phyloP scores from a whole-genome alignment of 1,140 invertebrate genomes.

The Adelges cooleyi region DNA sequence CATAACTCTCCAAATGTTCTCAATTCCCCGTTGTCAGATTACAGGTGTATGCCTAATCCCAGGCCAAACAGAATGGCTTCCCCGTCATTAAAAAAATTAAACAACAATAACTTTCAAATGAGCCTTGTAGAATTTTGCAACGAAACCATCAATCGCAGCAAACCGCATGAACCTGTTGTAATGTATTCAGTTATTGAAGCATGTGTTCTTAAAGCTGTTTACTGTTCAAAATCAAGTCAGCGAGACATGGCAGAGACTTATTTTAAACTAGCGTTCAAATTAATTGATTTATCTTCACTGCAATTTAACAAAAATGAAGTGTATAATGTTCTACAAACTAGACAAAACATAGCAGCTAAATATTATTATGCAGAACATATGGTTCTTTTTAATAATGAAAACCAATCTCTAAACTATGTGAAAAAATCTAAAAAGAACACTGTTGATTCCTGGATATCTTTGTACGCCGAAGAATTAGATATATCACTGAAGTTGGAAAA shows the following conservation, averaged over 20 bases:
- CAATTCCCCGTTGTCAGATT: background rate
- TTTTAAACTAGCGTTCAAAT: background rate
- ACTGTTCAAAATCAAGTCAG: background rate
- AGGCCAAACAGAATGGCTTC: slow-evolving; percentile 1
- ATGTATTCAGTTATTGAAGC: slow-evolving; percentile 7
- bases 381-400: background rate
- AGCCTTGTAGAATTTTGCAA: slow-evolving; percentile 5
- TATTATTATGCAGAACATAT: slow-evolving; percentile 11
- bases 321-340: background rate
- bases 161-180: background rate
- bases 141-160: background rate
- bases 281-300: background rate
- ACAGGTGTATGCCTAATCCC: background rate
- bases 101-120: background rate
- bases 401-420: background rate
- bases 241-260: background rate
- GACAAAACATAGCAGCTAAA: background rate
- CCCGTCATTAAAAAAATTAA: background rate
- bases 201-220: slow-evolving; percentile 18
- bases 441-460: background rate
- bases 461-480: background rate
- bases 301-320: slow-evolving; percentile 20
- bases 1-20: background rate
- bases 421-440: background rate
- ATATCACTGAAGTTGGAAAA: background rate